phyloP scores from a whole-genome alignment of 2,797 vertebrate species.

The Peromyscus aztecus region DNA sequence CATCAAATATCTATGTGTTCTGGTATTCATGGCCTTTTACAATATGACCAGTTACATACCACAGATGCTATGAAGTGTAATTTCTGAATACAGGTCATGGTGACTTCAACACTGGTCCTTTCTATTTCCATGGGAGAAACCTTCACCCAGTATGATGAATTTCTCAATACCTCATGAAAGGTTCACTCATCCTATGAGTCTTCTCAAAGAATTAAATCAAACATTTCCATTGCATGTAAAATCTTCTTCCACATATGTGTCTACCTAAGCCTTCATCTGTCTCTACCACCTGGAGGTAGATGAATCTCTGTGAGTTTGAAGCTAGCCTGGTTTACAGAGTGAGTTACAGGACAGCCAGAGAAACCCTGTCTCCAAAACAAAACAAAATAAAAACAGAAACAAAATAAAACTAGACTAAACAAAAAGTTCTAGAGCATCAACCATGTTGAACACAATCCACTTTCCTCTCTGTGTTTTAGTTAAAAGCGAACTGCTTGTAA shows the following conservation, averaged over 20 bases:
- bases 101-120: background rate
- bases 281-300: background rate
- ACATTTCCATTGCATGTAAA: background rate
- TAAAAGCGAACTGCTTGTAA: constrained; percentile 14
- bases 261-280: background rate
- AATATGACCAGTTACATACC: background rate
- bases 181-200: background rate
- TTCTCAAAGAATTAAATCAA: background rate
- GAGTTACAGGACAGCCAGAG: background rate
- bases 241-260: background rate
- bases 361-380: background rate
- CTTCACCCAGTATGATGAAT: background rate
- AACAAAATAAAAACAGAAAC: background rate
- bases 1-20: background rate
- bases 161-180: background rate
- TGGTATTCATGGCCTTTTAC: background rate
- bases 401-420: background rate
- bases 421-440: background rate
- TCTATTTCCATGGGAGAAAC: background rate
- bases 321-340: background rate
- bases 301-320: background rate
- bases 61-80: background rate
- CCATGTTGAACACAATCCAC: background rate
- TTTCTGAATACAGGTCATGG: background rate
- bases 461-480: background rate